Conservation (phyloP, 2,888 invertebrate species). For the Drosophila paramelanica region DNA sequence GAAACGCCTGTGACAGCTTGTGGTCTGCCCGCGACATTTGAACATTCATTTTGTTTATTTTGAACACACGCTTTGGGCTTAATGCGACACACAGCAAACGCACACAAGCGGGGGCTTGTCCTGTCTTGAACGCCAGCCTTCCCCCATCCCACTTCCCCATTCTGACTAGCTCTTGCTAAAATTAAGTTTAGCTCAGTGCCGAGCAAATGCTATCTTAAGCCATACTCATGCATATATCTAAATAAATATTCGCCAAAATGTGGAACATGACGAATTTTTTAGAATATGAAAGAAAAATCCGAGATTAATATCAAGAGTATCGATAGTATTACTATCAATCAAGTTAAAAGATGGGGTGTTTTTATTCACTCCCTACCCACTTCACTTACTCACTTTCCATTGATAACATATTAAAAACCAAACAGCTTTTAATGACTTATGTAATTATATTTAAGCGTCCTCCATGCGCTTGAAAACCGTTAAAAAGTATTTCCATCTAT, state of each 20-base stretch:
- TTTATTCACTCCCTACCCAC: too few species aligned
- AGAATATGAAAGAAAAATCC: not conserved
- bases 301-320: too few species aligned
- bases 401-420: too few species aligned
- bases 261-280: not conserved
- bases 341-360: too few species aligned
- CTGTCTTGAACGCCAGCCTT: not conserved
- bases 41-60: conserved; percentile 80
- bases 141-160: not conserved
- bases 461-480: too few species aligned
- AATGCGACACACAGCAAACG: conserved; percentile 56
- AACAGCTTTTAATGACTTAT: too few species aligned
- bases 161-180: not conserved
- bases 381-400: too few species aligned
- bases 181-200: not conserved
- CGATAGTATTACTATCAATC: too few species aligned
- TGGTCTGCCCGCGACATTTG: conserved; percentile 81
- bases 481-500: too few species aligned
- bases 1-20: conserved; percentile 78
- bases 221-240: not conserved
- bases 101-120: conserved; percentile 18
- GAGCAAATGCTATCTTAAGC: not conserved
- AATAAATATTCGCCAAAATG: not conserved
- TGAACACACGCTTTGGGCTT: conserved; percentile 66
- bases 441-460: too few species aligned